Evolutionary conservation across 2,113 vertebrate genomes (phyloP).

Genomic region (Anseranas semipalmata): DNA sequence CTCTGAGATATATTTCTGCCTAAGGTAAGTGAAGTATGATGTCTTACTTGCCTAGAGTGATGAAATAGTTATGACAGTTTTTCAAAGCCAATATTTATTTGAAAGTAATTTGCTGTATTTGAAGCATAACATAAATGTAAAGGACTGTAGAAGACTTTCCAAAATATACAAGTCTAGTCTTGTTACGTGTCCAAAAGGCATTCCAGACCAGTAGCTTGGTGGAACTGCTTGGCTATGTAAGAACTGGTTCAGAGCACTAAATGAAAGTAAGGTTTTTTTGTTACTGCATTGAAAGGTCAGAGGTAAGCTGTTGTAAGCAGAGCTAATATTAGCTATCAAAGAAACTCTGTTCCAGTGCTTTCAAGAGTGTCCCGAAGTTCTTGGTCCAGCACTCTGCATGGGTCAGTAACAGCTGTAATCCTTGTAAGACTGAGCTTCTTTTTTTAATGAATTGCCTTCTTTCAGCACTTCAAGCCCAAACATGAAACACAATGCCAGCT

Average conservation of each 20-base stretch:
- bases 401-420: neutral
- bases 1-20: neutral
- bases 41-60: neutral
- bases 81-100: neutral
- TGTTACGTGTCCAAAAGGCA: neutral
- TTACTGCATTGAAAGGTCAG: neutral
- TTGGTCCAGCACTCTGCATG: neutral
- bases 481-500: neutral
- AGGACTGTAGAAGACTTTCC: neutral
- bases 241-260: neutral
- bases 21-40: neutral
- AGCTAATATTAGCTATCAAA: neutral
- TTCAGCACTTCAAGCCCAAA: neutral
- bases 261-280: neutral
- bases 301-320: neutral
- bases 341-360: neutral
- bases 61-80: neutral
- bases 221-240: neutral
- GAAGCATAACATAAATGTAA: neutral
- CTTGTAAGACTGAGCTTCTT: neutral
- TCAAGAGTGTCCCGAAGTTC: neutral
- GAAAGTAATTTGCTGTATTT: neutral
- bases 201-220: neutral
- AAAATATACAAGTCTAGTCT: neutral
- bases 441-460: neutral